Evolutionary conservation across 2,113 vertebrate species (phyloP).

Genomic region (Pelvicachromis taeniatus): DNA sequence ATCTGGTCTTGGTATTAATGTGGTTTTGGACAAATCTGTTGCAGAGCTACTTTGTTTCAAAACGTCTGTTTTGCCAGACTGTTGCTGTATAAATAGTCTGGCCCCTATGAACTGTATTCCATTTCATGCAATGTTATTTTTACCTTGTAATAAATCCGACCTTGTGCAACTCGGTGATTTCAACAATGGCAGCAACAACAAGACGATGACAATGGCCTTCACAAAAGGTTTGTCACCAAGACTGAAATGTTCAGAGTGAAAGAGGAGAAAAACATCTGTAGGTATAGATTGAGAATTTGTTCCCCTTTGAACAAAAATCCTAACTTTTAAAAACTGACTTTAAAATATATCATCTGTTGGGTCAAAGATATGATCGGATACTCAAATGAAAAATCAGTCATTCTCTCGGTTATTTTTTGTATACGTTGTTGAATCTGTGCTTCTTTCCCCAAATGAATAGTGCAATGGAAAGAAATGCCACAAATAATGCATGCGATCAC

Average conservation of each 20-base stretch:
- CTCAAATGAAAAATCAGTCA: background rate
- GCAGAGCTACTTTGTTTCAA: background rate
- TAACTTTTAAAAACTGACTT: background rate
- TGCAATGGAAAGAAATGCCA: background rate
- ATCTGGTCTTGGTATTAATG: background rate
- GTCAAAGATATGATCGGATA: background rate
- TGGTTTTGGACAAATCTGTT: background rate
- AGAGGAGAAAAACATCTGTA: background rate
- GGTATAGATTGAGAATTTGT: background rate
- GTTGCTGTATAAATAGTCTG: background rate
- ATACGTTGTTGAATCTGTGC: background rate
- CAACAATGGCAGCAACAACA: background rate
- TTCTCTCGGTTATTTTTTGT: background rate
- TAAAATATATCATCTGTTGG: background rate
- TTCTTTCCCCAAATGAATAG: background rate
- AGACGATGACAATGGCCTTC: background rate
- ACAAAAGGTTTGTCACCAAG: conserved; percentile 21
- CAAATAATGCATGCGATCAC: background rate
- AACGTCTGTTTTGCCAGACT: background rate
- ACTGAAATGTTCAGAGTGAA: background rate
- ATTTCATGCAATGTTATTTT: conserved; percentile 36
- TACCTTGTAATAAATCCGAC: conserved; percentile 5
- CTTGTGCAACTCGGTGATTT: background rate
- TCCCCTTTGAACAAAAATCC: background rate
- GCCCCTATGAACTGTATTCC: background rate